These are phyloP conservation scores for Engraulis encrasicolus DNA, from an alignment of 2,113 vertebrate genomes.

Conservation along the genomic window DNA sequence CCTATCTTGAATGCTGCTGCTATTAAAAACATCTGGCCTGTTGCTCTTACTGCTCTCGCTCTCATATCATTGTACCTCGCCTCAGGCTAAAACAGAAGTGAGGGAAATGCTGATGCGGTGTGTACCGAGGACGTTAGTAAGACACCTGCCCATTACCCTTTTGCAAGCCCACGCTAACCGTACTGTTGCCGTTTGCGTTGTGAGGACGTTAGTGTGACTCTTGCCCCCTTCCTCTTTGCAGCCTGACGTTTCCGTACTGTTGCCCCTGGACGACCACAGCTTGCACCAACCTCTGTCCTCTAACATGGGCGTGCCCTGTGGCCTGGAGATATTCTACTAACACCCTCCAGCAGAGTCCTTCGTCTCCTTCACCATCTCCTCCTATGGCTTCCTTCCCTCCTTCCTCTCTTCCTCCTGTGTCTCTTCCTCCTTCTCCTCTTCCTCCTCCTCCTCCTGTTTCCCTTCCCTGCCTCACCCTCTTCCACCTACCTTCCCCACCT, in stretches of 20 bases:
- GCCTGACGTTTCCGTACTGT: conserved; percentile 82
- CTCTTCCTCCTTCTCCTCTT: background rate
- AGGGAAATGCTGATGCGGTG: background rate
- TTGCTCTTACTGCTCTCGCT: background rate
- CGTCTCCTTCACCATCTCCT: conserved; percentile 25
- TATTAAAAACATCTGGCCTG: background rate
- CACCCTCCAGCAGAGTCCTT: conserved; percentile 43
- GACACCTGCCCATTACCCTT: conserved; percentile 2
- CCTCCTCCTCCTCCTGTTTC: conserved; percentile 38
- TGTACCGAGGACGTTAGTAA: background rate
- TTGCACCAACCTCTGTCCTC: conserved; percentile 81
- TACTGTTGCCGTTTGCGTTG: too few relatives aligned
- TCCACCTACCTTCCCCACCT: conserved; percentile 58
- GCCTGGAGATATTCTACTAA: conserved; percentile 86
- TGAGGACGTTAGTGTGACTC: conserved; percentile 9
- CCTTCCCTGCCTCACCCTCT: conserved; percentile 56
- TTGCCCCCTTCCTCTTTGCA: conserved; percentile 78
- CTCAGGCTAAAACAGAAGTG: too few relatives aligned
- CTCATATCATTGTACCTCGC: too few relatives aligned
- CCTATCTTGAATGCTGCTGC: background rate
- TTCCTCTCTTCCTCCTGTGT: background rate
- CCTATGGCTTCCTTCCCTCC: conserved; percentile 64
- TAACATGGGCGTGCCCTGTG: conserved; percentile 81
- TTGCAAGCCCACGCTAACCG: too few relatives aligned
- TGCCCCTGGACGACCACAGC: conserved; percentile 80